These are phyloP conservation scores for Drosophila nikananu DNA, from an alignment of 1,140 invertebrate genomes.

Conservation along the genomic window DNA sequence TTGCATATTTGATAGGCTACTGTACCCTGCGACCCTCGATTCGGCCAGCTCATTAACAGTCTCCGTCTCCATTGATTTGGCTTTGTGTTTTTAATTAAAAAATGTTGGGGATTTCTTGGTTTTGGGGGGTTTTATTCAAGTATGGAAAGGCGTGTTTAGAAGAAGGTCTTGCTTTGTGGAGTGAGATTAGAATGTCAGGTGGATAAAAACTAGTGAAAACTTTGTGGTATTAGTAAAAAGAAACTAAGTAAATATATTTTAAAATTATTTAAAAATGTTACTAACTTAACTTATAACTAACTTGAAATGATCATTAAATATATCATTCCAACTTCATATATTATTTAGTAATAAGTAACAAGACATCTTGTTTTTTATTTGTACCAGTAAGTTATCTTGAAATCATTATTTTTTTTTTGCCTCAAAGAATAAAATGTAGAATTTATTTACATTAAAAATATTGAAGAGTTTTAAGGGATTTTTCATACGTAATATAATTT, in stretches of 20 bases:
- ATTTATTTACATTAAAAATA: no score
- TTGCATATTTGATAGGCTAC: conserved; percentile 80
- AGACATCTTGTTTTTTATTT: no score
- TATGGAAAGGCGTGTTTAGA: not conserved
- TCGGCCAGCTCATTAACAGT: conserved; percentile 74
- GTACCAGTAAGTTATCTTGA: no score
- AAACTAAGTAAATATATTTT: not conserved
- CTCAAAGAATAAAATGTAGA: no score
- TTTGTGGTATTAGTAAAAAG: not conserved
- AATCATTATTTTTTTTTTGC: no score
- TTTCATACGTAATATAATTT: no score
- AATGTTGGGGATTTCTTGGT: conserved; percentile 3
- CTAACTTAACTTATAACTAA: no score
- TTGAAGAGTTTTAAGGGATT: no score
- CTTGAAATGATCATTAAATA: no score
- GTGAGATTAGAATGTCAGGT: conserved; percentile 3
- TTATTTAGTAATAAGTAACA: no score
- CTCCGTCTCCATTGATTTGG: conserved; percentile 43
- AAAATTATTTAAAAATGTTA: not conserved
- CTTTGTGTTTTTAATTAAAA: conserved; percentile 70
- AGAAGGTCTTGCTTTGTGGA: not conserved
- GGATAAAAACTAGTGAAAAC: not conserved
- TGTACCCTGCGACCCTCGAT: conserved; percentile 41
- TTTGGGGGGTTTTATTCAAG: not conserved
- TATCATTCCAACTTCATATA: no score